Base-by-base conservation (phyloP, 2,797 vertebrate genomes). In the Sphenopsis melanotis region DNA sequence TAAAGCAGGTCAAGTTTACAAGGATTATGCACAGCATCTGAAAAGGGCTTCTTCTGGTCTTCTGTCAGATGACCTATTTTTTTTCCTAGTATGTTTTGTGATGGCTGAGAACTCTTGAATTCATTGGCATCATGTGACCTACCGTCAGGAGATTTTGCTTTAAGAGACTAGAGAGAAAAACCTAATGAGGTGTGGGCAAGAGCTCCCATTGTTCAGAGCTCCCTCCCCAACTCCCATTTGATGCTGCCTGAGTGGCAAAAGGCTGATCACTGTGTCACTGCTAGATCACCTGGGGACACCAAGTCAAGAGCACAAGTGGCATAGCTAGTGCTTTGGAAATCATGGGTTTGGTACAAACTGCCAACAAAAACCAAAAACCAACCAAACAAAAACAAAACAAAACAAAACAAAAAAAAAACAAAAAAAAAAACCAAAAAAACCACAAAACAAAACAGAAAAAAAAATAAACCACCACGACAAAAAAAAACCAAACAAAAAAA, bases 1-100 rank as follows among this genome's bases (percentile, higher is more conserved):
- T 83, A 44, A 63, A 87, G 26, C 23, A 88, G 46, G 63, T 46
- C 65, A 72, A 49, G n/a, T 93, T 93, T 47, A 53, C 72, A 94
- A 86, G 49, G 39, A 72, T 89, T 66, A 59, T 29, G 39, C 4
- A 2, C 30, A 27, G 49, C 32, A 5, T 19, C 20, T 76, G 29
- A 63, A 61, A 91, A 83, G 21, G 16, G 20, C 18, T 74, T 32
- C 44, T 66, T 82, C 59, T 78, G 32, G 12, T 61, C 55, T 71
- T 71, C 4, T 65, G 29, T 44, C 61, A 47, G 29, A 10, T 36
- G 26, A 63, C 3, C 3, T 32, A 3, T 11, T 63, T 74, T 52
- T 72, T 82, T 70, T 39, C 32, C 22, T 57, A 30, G 11, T 26
- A 52, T 6, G 4, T 70, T 81, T 76, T 91, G 37, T 74, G 80